Percentiles rank a stretch among this genome's conserved stretches.
Evolutionary conservation across 1,140 invertebrate species (phyloP).

Genomic region (Scaptomyza hsui): DNA sequence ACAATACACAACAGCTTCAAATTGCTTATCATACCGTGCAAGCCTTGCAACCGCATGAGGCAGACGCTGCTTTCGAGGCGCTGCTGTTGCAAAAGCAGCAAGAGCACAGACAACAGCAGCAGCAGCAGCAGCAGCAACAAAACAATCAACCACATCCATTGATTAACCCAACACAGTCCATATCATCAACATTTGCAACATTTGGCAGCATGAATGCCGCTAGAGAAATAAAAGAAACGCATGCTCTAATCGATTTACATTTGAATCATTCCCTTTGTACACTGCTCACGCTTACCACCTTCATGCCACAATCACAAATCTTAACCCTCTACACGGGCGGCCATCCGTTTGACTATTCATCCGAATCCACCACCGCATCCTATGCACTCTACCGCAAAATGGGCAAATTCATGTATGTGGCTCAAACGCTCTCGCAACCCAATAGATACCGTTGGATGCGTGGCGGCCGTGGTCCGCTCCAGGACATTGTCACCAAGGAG

Average conservation of each 20-base stretch:
- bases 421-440: conserved; percentile 73
- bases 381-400: conserved; percentile 74
- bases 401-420: conserved; percentile 74
- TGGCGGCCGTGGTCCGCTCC: conserved; percentile 88
- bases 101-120: conserved; percentile 45
- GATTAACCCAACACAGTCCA: conserved; percentile 32
- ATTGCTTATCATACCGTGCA: conserved; percentile 75
- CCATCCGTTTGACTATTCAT: conserved; percentile 23
- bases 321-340: conserved; percentile 72
- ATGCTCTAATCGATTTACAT: conserved; percentile 79
- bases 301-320: conserved; percentile 79
- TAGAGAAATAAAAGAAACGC: conserved; percentile 76
- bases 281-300: conserved; percentile 78
- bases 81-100: conserved; percentile 68
- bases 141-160: conserved; percentile 8
- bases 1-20: conserved; percentile 7
- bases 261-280: conserved; percentile 81
- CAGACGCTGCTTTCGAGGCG: conserved; percentile 74
- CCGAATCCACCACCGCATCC: conserved; percentile 40
- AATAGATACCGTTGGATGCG: conserved; percentile 91
- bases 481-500: conserved; percentile 89
- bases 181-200: conserved; percentile 40
- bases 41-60: conserved; percentile 68
- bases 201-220: conserved; percentile 21
- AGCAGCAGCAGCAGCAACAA: conserved; percentile 32